Evolutionary conservation across 2,888 invertebrate species (phyloP).

Genomic region (Trisateles emortualis): DNA sequence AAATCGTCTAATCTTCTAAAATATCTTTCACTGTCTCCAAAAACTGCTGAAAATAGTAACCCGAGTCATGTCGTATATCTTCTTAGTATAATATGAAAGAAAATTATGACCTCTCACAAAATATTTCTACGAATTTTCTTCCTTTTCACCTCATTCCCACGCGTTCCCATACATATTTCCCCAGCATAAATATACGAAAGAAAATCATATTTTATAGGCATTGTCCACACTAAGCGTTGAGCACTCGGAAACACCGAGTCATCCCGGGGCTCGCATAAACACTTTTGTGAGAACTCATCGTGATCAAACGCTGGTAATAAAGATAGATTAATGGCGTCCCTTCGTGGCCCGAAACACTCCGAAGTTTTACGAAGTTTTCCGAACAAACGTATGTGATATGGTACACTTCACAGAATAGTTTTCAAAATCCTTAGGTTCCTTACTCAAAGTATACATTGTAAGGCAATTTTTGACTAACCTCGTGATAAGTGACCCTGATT

Average conservation of each 20-base stretch:
- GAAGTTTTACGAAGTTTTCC: constrained; percentile 32
- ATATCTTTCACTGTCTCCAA: background rate
- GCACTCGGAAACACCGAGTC: constrained; percentile 61
- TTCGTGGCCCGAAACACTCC: constrained; percentile 32
- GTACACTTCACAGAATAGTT: constrained; percentile 41
- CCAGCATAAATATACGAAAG: constrained; percentile 25
- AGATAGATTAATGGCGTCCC: constrained; percentile 76
- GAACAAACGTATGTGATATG: constrained; percentile 39
- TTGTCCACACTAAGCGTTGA: constrained; percentile 32
- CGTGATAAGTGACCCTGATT: no score
- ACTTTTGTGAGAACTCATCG: constrained; percentile 74
- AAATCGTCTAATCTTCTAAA: background rate
- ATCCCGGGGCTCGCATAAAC: constrained; percentile 66
- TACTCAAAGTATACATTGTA: no score
- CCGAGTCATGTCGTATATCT: background rate
- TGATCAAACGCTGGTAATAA: constrained; percentile 79
- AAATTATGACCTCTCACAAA: constrained; percentile 8
- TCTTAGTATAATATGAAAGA: background rate
- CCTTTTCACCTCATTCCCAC: background rate
- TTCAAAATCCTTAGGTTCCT: no score
- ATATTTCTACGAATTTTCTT: constrained; percentile 4
- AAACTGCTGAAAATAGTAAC: background rate
- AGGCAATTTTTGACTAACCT: no score
- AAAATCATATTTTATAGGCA: constrained; percentile 38
- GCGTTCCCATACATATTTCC: constrained; percentile 9